Base-by-base conservation (phyloP, 1,140 invertebrate genomes). In the Apis florea region DNA sequence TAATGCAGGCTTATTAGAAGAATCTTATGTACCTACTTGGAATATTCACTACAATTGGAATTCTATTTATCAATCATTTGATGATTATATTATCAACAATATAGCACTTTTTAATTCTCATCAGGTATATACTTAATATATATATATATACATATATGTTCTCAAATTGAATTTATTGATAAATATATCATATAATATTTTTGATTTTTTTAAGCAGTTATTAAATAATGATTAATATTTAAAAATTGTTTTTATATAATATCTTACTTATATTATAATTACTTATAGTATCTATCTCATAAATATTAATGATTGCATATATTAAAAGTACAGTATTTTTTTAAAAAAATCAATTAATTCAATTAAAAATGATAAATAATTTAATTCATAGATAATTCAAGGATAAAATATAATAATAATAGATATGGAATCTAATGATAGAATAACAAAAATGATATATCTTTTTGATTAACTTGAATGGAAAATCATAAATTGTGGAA, bases 41-140 rank as follows among this genome's bases (percentile, higher is more conserved):
- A 73, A 85, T 19, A 68, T 89, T 19, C 84, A 59, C 1, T 88
- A 91, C 31, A 88, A 90, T 19, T 92, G 91, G 92, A 84, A 88
- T 11, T 54, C 86, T 26, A 24, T 90, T 12, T 91, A 90, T 59
- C 61, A 89, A 24, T 85, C 88, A 11, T 87, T 85, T 21, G 72
- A 86, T 3, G 88, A 89, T 59, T 90, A 85, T 49, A 87, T 86
- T 31, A 51, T 87, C 40, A 79, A 90, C 53, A 89, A 88, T 58
- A 67, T 87, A 24, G 82, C 85, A 47, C 68, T 91, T 11, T 91
- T 91, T 61, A 81, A 93, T 67, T 87, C 91, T 0, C 89, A 90
- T 66, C 89, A 91, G 69, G 90, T 90, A 86, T 66, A 1, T 82
- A 67, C 59, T 11, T 47, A n/a, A 56, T 24, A 47, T 51, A 10